These are phyloP conservation scores for Aleiodes sp. DNA, from an alignment of 1,140 invertebrate genomes.

Conservation along the genomic window DNA sequence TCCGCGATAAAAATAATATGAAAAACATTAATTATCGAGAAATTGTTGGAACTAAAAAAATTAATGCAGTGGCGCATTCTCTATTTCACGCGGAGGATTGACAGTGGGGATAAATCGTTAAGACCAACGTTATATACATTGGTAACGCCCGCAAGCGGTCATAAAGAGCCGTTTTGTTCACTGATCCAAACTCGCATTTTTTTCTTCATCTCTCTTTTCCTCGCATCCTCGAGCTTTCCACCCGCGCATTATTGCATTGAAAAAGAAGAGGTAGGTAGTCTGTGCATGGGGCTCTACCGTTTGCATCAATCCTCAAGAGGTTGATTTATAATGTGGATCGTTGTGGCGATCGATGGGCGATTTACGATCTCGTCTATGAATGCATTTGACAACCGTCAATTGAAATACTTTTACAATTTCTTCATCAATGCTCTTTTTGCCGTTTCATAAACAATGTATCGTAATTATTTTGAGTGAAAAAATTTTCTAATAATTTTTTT, in stretches of 20 bases:
- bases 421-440: neutral
- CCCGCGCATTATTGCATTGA: neutral
- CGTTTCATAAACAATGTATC: too few relatives aligned
- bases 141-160: constrained; percentile 28
- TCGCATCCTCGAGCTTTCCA: constrained; percentile 2
- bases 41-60: too few relatives aligned
- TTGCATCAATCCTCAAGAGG: neutral
- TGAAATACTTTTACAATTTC: neutral
- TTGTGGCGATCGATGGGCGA: constrained; percentile 12
- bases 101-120: constrained; percentile 3
- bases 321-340: constrained; percentile 18
- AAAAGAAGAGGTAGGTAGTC: neutral
- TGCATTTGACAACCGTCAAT: neutral
- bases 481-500: too few relatives aligned
- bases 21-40: too few relatives aligned
- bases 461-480: too few relatives aligned
- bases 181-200: constrained; percentile 2
- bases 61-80: constrained; percentile 30
- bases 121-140: neutral
- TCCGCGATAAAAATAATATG: too few relatives aligned
- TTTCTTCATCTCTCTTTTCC: neutral
- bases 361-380: constrained; percentile 19
- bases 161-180: constrained; percentile 42
- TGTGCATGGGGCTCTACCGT: constrained; percentile 3
- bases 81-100: constrained; percentile 34